A percentile compares a stretch with the other conserved stretches of the same genome.
Evolutionary conservation across 2,888 invertebrate genomes (phyloP).

Genomic region (Melinaea marsaeus): DNA sequence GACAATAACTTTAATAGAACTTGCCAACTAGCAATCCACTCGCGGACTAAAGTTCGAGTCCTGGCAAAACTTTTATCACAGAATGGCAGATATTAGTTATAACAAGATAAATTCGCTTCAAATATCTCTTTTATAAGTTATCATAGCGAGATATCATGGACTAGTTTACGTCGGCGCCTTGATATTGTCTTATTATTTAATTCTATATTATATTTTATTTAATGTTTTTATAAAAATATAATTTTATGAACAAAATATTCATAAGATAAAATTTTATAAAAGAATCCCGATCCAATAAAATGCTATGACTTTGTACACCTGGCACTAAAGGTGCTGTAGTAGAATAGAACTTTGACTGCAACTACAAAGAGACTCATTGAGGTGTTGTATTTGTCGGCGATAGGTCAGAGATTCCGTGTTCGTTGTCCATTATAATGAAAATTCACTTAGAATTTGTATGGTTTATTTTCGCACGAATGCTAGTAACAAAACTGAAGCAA

Average conservation of each 20-base stretch:
- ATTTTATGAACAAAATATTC: not conserved
- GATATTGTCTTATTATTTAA: too few relatives aligned
- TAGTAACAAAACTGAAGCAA: too few relatives aligned
- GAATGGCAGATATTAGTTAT: conserved; percentile 23
- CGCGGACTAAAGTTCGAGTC: conserved; percentile 25
- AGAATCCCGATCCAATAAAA: conserved; percentile 1
- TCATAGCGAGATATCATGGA: not conserved
- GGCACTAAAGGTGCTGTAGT: conserved; percentile 4
- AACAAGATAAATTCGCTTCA: conserved; percentile 4
- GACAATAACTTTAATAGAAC: conserved; percentile 19
- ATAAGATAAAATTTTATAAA: not conserved
- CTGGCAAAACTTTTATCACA: conserved; percentile 26
- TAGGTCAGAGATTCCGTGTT: too few relatives aligned
- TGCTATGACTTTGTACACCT: conserved; percentile 5
- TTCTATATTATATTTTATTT: too few relatives aligned
- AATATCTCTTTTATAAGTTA: conserved; percentile 7
- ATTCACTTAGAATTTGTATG: too few relatives aligned
- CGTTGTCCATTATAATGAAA: too few relatives aligned
- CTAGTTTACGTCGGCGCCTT: not conserved
- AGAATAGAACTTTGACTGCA: conserved; percentile 3
- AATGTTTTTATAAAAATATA: too few relatives aligned
- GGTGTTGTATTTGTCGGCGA: too few relatives aligned
- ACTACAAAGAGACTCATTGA: too few relatives aligned
- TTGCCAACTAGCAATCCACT: conserved; percentile 20
- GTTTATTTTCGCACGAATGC: too few relatives aligned